These are phyloP conservation scores for Melanotaenia nigrans DNA, from an alignment of 2,797 vertebrate genomes.

Conservation along the genomic window DNA sequence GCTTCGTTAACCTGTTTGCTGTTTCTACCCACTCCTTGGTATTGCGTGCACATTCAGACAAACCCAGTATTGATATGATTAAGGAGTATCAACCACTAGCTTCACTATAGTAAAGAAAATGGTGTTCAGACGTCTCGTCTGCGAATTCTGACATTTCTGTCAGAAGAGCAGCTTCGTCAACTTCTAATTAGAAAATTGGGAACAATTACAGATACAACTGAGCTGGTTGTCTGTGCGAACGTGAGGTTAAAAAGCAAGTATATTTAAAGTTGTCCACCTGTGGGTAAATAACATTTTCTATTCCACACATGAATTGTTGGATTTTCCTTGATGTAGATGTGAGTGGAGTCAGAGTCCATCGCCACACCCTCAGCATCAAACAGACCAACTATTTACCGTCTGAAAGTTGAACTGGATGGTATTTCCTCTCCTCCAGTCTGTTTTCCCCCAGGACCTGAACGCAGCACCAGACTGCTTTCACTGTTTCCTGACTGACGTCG, in stretches of 20 bases:
- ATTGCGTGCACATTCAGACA: no score
- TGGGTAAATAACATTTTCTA: neutral
- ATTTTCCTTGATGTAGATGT: neutral
- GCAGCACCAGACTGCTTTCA: conserved; percentile 15
- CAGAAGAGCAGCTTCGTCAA: no score
- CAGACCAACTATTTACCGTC: neutral
- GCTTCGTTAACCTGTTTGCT: no score
- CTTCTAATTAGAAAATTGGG: no score
- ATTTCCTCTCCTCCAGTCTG: conserved; percentile 6
- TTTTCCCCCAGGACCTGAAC: conserved; percentile 5
- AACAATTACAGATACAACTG: no score
- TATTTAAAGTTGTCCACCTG: neutral
- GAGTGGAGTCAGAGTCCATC: neutral
- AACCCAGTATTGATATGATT: no score
- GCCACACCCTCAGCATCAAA: neutral
- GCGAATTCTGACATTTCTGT: no score
- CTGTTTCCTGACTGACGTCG: conserved; percentile 27
- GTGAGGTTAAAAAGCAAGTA: neutral
- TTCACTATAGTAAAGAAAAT: no score
- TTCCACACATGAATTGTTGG: neutral
- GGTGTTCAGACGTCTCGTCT: no score
- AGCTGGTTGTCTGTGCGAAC: neutral
- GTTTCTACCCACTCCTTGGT: no score
- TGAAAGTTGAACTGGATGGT: conserved; percentile 6
- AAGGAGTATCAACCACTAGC: no score